These are phyloP conservation scores for Sinonovacula constricta DNA, from an alignment of 1,140 invertebrate species.

Conservation along the genomic window DNA sequence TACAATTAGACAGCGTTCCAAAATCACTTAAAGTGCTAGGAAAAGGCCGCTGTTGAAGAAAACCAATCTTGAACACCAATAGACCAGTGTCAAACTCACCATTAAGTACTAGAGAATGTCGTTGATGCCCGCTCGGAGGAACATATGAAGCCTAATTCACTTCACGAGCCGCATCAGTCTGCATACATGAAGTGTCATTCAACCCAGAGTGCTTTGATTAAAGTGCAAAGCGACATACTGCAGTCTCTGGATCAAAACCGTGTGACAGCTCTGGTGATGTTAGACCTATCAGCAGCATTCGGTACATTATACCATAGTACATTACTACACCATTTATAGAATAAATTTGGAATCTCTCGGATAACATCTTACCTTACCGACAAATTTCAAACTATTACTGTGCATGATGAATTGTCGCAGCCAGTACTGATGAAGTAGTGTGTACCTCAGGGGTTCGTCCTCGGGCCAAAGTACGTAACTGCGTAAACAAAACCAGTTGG, in stretches of 20 bases:
- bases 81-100: slow-evolving; percentile 22
- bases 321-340: slow-evolving; percentile 14
- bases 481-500: too few species aligned
- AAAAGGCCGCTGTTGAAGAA: slow-evolving; percentile 30
- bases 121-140: not conserved
- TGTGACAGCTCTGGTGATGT: not conserved
- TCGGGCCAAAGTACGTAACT: too few species aligned
- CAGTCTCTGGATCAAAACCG: slow-evolving; percentile 18
- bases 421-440: too few species aligned
- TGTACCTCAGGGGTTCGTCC: too few species aligned
- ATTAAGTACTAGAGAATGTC: slow-evolving; percentile 31
- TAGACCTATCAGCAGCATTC: slow-evolving; percentile 25
- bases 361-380: slow-evolving; percentile 29
- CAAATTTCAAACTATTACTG: too few species aligned
- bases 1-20: slow-evolving; percentile 9
- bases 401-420: too few species aligned
- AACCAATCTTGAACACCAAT: slow-evolving; percentile 7
- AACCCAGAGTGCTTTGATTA: slow-evolving; percentile 28
- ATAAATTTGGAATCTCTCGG: slow-evolving; percentile 41
- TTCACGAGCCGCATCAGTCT: slow-evolving; percentile 36
- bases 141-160: slow-evolving; percentile 13
- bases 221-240: slow-evolving; percentile 36
- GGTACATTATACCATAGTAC: slow-evolving; percentile 39
- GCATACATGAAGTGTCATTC: slow-evolving; percentile 13
- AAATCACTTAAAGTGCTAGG: slow-evolving; percentile 17